These are phyloP conservation scores for Melanerpes formicivorus DNA, from an alignment of 2,113 vertebrate species.

Conservation along the genomic window DNA sequence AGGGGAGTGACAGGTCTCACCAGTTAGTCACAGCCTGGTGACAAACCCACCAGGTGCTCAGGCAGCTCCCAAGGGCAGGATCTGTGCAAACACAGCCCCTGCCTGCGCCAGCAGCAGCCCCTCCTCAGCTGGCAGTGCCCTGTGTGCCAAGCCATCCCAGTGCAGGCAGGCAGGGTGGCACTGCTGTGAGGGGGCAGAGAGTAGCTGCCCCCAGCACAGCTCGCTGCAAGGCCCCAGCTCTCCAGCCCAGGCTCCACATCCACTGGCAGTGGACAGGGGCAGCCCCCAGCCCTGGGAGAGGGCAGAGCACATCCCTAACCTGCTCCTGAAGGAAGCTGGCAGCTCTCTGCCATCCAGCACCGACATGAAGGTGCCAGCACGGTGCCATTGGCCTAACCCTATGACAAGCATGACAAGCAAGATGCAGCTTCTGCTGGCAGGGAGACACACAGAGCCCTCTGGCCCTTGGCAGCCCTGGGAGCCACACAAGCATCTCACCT, in stretches of 20 bases:
- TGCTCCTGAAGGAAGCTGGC: not conserved
- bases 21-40: conserved; percentile 43
- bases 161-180: not conserved
- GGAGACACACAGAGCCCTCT: rapidly evolving
- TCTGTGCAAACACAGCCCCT: not conserved
- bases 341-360: not conserved
- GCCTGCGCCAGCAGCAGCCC: not conserved
- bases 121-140: not conserved
- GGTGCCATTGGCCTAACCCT: not conserved
- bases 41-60: conserved; percentile 11
- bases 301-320: not conserved
- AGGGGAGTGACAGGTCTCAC: not conserved
- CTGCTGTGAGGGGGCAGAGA: not conserved
- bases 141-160: no score
- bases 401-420: not conserved
- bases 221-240: not conserved
- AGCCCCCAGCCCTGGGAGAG: not conserved
- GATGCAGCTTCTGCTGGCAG: not conserved
- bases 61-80: not conserved
- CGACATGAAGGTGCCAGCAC: not conserved
- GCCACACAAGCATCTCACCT: not conserved
- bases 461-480: not conserved
- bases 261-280: not conserved
- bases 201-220: not conserved
- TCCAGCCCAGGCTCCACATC: not conserved